Evolutionary conservation across 1,140 invertebrate genomes (phyloP), one percentile per base, ranked within the genome.

Genomic region (Antheraea pernyi): DNA sequence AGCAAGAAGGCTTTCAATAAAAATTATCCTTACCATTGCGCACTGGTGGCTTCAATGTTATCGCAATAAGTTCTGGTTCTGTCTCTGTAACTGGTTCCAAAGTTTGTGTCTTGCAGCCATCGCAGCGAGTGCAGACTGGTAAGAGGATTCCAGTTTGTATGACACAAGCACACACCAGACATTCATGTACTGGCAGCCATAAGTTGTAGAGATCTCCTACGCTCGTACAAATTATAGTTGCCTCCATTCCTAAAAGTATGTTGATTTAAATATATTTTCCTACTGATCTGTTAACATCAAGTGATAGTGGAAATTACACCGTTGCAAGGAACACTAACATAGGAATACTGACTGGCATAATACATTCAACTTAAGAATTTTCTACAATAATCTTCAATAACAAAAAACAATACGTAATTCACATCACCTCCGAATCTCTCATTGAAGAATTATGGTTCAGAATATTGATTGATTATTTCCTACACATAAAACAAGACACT

Each of bases 101-200:
- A 9, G 65, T 11, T 11, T 71, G 64, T 9, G 13, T 30, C 19
- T 53, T 19, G 19, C 85, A 86, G 3, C 68, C 70, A 22, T 74
- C 69, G 64, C 86, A 89, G n/a, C 69, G 77, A 11, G 78, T 78
- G 59, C 86, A 89, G 0, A 78, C 68, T 0, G 84, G 75, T n/a
- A 8, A 67, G 9, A 87, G 62, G 53, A 65, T 8, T 9, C 76
- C 78, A n/a, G 71, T 68, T 0, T 77, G 74, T 19, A 39, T 68
- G 16, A 80, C 30, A 65, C 86, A 89, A 4, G 78, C 72, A 67
- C 86, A 89, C 1, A 87, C 77, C 19, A 86, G 16, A 64, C 86
- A 89, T 19, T 74, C 69, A 19, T 69, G 63, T 7, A 48, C 61
- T 8, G 59, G n/a, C 7, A 60, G 53, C 69, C 69, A 73, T 36